Evolutionary conservation across 2,113 vertebrate genomes (phyloP), one percentile per base, ranked within the genome.

Genomic region (Plotosus lineatus): DNA sequence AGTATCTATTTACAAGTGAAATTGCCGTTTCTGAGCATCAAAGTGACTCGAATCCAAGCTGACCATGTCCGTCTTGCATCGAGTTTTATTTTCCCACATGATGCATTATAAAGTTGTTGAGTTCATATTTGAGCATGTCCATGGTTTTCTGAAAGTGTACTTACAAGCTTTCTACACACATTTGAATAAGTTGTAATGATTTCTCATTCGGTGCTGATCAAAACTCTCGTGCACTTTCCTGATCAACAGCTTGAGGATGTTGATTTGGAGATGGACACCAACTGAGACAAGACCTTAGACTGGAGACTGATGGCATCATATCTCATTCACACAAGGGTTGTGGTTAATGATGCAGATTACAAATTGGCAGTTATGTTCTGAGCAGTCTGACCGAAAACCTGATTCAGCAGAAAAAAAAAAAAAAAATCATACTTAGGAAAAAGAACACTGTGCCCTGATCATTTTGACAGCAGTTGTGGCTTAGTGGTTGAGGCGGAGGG

Each of bases 221-320:
- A 33, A 31, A 19, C 61, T 14, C 40, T 42, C 26, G 2, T 15
- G 3, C 44, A 68, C 38, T 21, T 0, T 61, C 5, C 0, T n/a
- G n/a, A 14, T 33, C 14, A 2, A 28, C 15, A 19, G 6, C 33
- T n/a, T 44, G 11, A 26, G 11, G 21, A 23, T 65, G 65, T 46
- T 44, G 2, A 46, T 44, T 44, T 15, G 6, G 40, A 44, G 4
- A 2, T 15, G 38, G 38, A 44, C 42, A 31, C n/a, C 7, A 71
- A 17, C 40, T 7, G 40, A n/a, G 40, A 26, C 40, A 46, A 5
- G 17, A 38, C 21, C 36, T 17, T 42, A 31, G 31, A 14, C 26
- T 55, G 31, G 33, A 44, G 79, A 65, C 79, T 40, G 51, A 44
- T 33, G 26, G 15, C 79, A 38, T 56, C n/a, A 61, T 12, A 31